Base-by-base conservation (phyloP, 2,888 invertebrate species). In the Galerucella pusilla region DNA sequence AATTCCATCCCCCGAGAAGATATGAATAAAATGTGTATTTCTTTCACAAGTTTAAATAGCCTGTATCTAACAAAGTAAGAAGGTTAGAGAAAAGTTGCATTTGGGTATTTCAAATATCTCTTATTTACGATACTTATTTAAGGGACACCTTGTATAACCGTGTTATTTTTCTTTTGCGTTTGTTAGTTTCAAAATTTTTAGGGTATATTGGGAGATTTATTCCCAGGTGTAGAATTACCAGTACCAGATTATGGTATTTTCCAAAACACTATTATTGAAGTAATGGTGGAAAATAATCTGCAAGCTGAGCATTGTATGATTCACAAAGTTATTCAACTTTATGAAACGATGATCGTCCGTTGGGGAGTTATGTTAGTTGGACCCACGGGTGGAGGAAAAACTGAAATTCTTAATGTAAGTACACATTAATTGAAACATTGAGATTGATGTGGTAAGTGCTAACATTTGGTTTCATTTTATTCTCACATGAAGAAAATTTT, bases 301-400 rank as follows among this genome's bases (percentile, higher is more conserved):
- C 95, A 96, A 85, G 88, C 93, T 0, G 92, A 93, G 79, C 80
- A 83, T 0, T 90, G 91, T 81, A 93, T 94, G 86, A 90, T 94
- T 54, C 89, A 89, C 60, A 95, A 96, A 89, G 91, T 94, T 20
- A 94, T 97, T 77, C 96, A 97, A 85, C 88, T 97, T 11, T 94
- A 95, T 84, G 97, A 97, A 86, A 97, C 96, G 0, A 94, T 97
- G 94, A 92, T 94, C 79, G 96, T 97, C 3, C 90, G 97, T 20
- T 96, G 97, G 91, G 97, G 97, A 2, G 96, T 97, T 1, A 97
- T 97, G 96, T 87, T 96, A 77, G 96, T 97, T 0, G 97, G 97
- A 0, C 96, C 96, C 0, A 96, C 96, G 0, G 96, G 96, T 0
- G 93, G 96, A 2, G 97, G 96, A 4, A 97, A 97, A 86, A 93